phyloP scores from a whole-genome alignment of 2,888 invertebrate genomes.

The Tolmerus cingulatus region DNA sequence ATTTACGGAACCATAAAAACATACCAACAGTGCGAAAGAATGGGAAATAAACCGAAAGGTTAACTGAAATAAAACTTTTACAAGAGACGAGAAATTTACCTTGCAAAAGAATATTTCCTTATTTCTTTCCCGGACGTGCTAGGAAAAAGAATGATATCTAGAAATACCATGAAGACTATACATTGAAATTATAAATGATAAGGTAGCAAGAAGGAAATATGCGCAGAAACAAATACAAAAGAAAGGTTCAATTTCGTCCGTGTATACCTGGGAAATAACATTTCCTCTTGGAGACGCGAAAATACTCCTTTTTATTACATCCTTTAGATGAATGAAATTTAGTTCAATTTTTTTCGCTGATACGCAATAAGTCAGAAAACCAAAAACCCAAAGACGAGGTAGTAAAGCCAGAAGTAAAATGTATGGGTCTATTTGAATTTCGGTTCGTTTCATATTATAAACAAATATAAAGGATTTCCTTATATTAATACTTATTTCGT shows the following conservation, averaged over 20 bases:
- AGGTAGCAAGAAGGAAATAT: not conserved
- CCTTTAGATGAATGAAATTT: not conserved
- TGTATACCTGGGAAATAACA: too few relatives aligned
- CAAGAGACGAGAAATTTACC: not conserved
- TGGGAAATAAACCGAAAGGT: too few relatives aligned
- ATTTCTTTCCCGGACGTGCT: not conserved
- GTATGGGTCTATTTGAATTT: too few relatives aligned
- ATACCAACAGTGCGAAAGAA: too few relatives aligned
- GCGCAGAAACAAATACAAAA: not conserved
- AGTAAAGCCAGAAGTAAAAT: too few relatives aligned
- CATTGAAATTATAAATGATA: not conserved
- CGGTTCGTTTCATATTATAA: too few relatives aligned
- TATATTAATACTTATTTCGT: too few relatives aligned
- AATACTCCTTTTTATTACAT: not conserved
- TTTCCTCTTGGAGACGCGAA: too few relatives aligned
- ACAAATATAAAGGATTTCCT: too few relatives aligned
- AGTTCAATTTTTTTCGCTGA: not conserved
- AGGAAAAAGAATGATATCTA: too few relatives aligned
- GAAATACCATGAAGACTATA: not conserved
- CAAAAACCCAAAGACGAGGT: too few relatives aligned
- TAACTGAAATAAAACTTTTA: not conserved
- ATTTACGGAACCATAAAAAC: too few relatives aligned
- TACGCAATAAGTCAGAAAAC: not conserved
- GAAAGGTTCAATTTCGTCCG: not conserved
- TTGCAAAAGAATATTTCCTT: not conserved